Percentiles rank a stretch among this genome's conserved stretches.
phyloP scores from a whole-genome alignment of 2,113 vertebrate species.

The Coracopsis vasa region DNA sequence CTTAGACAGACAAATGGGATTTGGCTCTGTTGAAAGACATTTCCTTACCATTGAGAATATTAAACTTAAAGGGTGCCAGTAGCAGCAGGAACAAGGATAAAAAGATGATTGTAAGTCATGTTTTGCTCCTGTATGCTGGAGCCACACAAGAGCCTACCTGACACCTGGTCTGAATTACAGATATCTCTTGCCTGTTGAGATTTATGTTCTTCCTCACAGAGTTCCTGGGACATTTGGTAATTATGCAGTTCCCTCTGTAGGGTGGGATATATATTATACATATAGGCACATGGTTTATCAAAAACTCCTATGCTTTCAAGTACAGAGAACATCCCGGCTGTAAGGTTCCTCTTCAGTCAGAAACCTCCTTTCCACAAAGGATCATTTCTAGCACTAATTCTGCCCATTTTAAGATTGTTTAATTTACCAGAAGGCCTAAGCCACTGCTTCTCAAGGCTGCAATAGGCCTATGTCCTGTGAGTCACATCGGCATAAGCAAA shows the following conservation, averaged over 20 bases:
- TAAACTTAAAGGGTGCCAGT: background rate
- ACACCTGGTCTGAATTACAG: conserved; percentile 21
- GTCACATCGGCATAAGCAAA: background rate
- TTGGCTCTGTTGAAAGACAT: conserved; percentile 11
- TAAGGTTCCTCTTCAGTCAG: background rate
- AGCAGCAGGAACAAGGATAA: background rate
- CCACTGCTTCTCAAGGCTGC: background rate
- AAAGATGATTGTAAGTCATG: background rate
- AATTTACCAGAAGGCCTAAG: background rate
- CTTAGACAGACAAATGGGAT: background rate
- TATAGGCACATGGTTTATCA: background rate
- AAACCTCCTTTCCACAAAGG: background rate
- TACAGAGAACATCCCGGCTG: background rate
- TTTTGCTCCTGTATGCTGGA: background rate
- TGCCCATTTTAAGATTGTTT: background rate
- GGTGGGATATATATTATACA: background rate
- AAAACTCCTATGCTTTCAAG: fast-evolving
- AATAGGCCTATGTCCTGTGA: background rate
- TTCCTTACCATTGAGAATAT: conserved; percentile 1
- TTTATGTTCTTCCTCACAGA: background rate
- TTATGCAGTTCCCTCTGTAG: background rate
- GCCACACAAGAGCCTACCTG: background rate
- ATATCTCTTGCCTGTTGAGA: background rate
- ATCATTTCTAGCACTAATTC: background rate
- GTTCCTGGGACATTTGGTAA: background rate